Percentiles rank a stretch among this genome's conserved stretches.
These are phyloP conservation scores for Drosophila infuscata DNA, from an alignment of 2,888 invertebrate genomes.

Conservation along the genomic window DNA sequence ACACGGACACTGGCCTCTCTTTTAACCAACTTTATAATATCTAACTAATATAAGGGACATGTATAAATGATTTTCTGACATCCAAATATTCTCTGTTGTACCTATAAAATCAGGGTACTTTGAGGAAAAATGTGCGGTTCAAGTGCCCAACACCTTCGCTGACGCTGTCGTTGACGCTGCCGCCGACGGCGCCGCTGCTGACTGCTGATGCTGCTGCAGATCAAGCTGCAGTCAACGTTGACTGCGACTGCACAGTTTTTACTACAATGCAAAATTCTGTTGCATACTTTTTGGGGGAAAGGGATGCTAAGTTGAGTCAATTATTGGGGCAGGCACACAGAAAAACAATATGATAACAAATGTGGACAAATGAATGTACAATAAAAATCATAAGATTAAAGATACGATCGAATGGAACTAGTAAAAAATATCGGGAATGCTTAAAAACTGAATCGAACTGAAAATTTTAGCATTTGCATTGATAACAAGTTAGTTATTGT, in stretches of 20 bases:
- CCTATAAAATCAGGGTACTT: slow-evolving; percentile 36
- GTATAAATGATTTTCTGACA: not conserved
- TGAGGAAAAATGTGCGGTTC: slow-evolving; percentile 80
- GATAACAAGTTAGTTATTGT: not conserved
- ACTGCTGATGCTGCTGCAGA: slow-evolving; percentile 34
- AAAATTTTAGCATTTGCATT: not conserved
- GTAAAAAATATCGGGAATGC: no score
- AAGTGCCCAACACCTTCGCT: slow-evolving; percentile 75
- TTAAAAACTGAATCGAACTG: not conserved
- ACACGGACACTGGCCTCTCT: no score
- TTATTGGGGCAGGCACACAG: slow-evolving; percentile 61
- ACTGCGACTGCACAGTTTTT: slow-evolving; percentile 26
- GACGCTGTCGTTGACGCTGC: slow-evolving; percentile 31
- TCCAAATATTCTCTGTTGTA: not conserved
- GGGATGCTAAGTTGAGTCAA: slow-evolving; percentile 71
- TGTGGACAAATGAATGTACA: not conserved
- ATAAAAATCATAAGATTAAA: not conserved
- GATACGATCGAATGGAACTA: not conserved
- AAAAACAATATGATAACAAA: slow-evolving; percentile 40
- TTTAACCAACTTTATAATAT: not conserved
- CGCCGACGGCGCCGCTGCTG: slow-evolving; percentile 35
- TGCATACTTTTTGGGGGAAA: slow-evolving; percentile 60
- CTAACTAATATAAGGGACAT: no score
- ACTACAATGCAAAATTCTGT: slow-evolving; percentile 59
- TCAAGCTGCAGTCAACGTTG: slow-evolving; percentile 42